Evolutionary conservation across 1,140 invertebrate genomes (phyloP).

Genomic region (Scaptomyza graminum): DNA sequence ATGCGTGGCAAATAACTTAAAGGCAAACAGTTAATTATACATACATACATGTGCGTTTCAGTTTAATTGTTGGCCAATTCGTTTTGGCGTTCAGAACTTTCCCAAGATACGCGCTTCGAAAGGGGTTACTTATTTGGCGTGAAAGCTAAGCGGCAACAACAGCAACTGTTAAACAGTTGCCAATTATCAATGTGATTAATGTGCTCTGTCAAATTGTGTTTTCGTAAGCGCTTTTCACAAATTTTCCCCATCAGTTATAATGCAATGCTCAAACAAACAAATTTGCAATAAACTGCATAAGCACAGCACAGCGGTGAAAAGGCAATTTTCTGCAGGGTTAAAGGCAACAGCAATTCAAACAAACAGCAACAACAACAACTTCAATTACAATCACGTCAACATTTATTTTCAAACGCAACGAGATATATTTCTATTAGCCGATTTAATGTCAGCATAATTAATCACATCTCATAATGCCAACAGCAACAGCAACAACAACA

Average conservation of each 20-base stretch:
- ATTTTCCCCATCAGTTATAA: constrained; percentile 77
- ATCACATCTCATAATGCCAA: constrained; percentile 68
- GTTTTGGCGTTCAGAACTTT: constrained; percentile 51
- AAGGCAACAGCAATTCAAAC: constrained; percentile 63
- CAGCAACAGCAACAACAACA: constrained; percentile 38
- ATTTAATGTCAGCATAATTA: constrained; percentile 83
- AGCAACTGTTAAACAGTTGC: constrained; percentile 55
- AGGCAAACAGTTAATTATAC: constrained; percentile 63
- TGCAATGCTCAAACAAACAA: constrained; percentile 58
- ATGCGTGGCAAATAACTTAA: constrained; percentile 74
- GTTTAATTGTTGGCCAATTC: constrained; percentile 62
- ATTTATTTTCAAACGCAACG: constrained; percentile 76
- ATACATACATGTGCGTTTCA: constrained; percentile 1
- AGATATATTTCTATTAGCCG: constrained; percentile 83
- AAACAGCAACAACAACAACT: constrained; percentile 61
- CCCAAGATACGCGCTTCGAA: constrained; percentile 25
- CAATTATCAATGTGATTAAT: constrained; percentile 79
- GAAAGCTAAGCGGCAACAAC: constrained; percentile 48
- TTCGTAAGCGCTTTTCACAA: constrained; percentile 75
- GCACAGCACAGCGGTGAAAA: constrained; percentile 57
- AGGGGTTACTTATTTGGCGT: constrained; percentile 37
- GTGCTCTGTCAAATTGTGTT: constrained; percentile 70
- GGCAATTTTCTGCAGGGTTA: constrained; percentile 74
- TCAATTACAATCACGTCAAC: constrained; percentile 81
- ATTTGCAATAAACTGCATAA: constrained; percentile 78